Evolutionary conservation across 2,888 invertebrate genomes (phyloP), one percentile per base, ranked within the genome.

Genomic region (Cephus spinipes): DNA sequence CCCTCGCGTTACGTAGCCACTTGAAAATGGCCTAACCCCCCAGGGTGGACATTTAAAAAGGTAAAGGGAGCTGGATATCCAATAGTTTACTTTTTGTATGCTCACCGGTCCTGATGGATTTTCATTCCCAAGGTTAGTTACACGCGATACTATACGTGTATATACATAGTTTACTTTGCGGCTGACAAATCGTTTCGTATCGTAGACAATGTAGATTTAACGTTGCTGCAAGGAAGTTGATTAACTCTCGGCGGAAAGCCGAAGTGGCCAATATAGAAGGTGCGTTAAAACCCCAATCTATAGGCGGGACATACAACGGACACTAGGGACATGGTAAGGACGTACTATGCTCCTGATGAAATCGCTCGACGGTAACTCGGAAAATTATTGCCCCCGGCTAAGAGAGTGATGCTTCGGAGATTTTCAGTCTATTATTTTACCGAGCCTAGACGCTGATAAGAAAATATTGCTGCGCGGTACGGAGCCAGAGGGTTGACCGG

Each of bases 21-120:
- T 87, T 84, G 80, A 84, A 83, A 87, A 83, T 35, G 85, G 79
- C 81, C 83, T 81, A 77, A 79, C 82, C 85, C 83, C 78, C 78
- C 73, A 80, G 76, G 79, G 79, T 55, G 55, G 55, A 55, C 23
- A 55, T 55, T 55, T 55, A 55, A 55, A 55, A 55, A 23, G 55
- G 55, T 55, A 55, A 55, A 23, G 55, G 55, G 55, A 55, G 40
- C 6, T 15, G 4, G 55, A 55, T 23, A 23, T 55, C 23, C 23
- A 2, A 55, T 23, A 6, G 55, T 55, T 55, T 55, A 55, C 23
- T 55, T 40, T 55, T 9, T 9, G 23, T 23, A 55, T 55, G 23
- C 15, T 23, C 55, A 23, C 55, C 23, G 55, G 55, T 23, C 55
- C 55, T 55, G 55, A 23, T 15, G 4, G 15, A 55, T 55, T 55